A percentile compares a stretch with the other conserved stretches of the same genome.
Evolutionary conservation across 1,140 invertebrate species (phyloP).

Genomic region (Plutomurus gul): DNA sequence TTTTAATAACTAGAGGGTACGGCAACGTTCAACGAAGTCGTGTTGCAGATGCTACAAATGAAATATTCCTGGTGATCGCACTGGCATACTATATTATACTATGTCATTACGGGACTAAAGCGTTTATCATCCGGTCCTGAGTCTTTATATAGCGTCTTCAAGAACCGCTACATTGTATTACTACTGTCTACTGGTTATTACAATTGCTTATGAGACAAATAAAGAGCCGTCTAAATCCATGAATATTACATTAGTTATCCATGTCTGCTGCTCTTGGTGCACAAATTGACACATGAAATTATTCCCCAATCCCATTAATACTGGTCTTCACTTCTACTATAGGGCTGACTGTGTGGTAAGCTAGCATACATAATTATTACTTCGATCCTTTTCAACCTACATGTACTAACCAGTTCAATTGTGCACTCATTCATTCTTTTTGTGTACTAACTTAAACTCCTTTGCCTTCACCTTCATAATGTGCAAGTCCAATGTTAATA

Average conservation of each 20-base stretch:
- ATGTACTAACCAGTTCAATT: background rate
- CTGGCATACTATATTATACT: too few relatives aligned
- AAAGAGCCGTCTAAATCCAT: background rate
- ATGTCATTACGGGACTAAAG: slow-evolving; percentile 13
- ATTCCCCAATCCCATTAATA: background rate
- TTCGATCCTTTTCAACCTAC: too few relatives aligned
- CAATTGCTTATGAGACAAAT: background rate
- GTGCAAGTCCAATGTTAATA: too few relatives aligned
- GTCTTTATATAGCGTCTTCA: slow-evolving; percentile 23
- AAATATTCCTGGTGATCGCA: too few relatives aligned
- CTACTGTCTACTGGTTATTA: background rate
- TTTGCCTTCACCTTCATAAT: background rate
- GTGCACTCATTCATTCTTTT: background rate
- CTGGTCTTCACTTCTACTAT: too few relatives aligned
- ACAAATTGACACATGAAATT: background rate
- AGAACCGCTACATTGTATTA: slow-evolving; percentile 13
- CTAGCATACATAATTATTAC: too few relatives aligned
- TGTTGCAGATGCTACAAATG: too few relatives aligned
- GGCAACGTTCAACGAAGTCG: too few relatives aligned
- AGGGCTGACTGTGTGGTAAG: too few relatives aligned
- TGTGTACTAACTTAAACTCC: background rate
- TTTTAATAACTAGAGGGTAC: too few relatives aligned
- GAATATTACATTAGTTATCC: background rate
- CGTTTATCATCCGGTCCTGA: background rate
- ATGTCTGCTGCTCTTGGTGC: background rate